Base-by-base conservation (phyloP, 2,888 invertebrate genomes). In the Pterostichus niger region DNA sequence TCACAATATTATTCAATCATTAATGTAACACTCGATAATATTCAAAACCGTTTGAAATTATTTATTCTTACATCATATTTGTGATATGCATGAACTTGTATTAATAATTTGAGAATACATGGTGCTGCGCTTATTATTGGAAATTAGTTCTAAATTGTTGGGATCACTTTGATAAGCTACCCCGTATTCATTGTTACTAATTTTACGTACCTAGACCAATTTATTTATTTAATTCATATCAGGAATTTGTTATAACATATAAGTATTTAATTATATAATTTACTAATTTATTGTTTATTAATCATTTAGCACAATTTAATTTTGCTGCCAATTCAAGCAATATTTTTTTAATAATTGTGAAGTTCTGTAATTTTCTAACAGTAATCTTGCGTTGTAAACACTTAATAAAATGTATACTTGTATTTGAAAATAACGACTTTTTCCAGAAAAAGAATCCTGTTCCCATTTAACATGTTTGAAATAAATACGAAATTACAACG, bases 321-420 rank as follows among this genome's bases (percentile, higher is more conserved):
- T 79, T 79, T 40, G 44, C 17, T 79, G 61, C 49, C 33, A 56
- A 54, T 71, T 0, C 54, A 73, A 73, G 81, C 81, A 81, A 81
- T 81, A 81, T 40, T 81, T 73, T 80, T 52, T 79, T 59, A 78
- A 56, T 68, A 13, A 49, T 68, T 80, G 52, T 80, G 49, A 13
- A 80, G 68, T 80, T 80, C 35, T 81, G 81, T 81, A 71, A 40
- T 73, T 81, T 59, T 73, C 73, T 71, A 64, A 64, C 31, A 61
- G 46, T 61, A 71, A 33, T 13, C 46, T 73, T 81, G 33, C 44
- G 81, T 81, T 81, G 73, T 81, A 81, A 54, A 73, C 59, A 56
- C 68, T 61, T 77, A 76, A 81, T 71, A 81, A 56, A 71, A 71
- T 81, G 59, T 73, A 81, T 33, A 73, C 71, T 71, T 81, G 73